These are phyloP conservation scores for Acrocephalus kingi DNA, from an alignment of 2,113 vertebrate species.

Conservation along the genomic window DNA sequence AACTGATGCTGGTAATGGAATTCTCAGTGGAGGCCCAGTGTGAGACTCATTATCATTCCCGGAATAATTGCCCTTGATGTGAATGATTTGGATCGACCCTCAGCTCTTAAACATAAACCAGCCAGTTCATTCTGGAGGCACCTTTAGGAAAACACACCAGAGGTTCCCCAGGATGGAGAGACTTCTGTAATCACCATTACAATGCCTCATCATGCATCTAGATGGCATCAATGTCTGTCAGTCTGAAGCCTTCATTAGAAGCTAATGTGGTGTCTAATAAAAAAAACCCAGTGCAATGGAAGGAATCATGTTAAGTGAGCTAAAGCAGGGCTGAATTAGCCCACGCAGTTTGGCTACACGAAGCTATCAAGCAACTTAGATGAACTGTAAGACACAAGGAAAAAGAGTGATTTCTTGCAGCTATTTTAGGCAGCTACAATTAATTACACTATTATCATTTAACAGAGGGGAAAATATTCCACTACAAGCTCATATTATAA, in stretches of 20 bases:
- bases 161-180: neutral
- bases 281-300: neutral
- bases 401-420: neutral
- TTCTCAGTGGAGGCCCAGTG: neutral
- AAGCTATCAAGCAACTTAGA: neutral
- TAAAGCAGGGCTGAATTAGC: neutral
- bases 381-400: neutral
- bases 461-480: neutral
- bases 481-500: neutral
- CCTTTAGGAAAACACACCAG: neutral
- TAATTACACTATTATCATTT: neutral
- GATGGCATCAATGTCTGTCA: neutral
- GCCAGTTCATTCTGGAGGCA: neutral
- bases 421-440: neutral
- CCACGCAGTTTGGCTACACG: neutral
- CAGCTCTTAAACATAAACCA: neutral
- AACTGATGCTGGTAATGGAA: neutral
- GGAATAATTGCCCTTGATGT: neutral
- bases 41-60: neutral
- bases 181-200: neutral
- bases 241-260: neutral
- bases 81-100: neutral
- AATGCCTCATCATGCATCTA: neutral
- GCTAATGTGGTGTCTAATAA: neutral
- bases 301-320: neutral